Evolutionary conservation across 2,888 invertebrate genomes (phyloP).

Genomic region (Cephus runcator): DNA sequence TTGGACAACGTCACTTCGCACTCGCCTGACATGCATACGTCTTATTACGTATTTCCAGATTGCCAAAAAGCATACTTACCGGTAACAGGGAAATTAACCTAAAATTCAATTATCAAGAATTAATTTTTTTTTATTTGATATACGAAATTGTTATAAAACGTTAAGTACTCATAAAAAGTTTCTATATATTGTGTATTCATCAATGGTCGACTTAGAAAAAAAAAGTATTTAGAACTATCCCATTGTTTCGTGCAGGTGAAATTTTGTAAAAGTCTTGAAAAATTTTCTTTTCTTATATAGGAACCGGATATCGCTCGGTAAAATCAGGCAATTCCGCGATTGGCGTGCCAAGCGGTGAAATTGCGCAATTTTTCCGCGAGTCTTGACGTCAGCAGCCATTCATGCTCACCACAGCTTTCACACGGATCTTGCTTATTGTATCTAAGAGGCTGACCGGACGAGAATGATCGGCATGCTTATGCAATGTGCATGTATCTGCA

Average conservation of each 20-base stretch:
- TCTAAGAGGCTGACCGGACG: slow-evolving; percentile 31
- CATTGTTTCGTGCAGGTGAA: not conserved
- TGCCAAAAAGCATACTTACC: not conserved
- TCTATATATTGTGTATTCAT: not conserved
- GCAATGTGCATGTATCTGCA: not conserved
- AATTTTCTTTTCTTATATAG: not conserved
- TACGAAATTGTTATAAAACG: not conserved
- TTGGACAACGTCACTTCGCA: not conserved
- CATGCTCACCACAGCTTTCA: slow-evolving; percentile 58
- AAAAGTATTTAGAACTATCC: not conserved
- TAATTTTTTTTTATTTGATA: not conserved
- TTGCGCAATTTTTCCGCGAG: slow-evolving; percentile 61
- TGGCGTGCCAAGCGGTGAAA: slow-evolving; percentile 45
- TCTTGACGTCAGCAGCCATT: slow-evolving; percentile 62
- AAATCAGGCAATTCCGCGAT: slow-evolving; percentile 28
- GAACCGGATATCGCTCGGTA: not conserved
- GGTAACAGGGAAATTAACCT: not conserved
- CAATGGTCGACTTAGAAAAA: not conserved
- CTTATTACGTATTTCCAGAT: not conserved
- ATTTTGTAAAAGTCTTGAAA: not conserved
- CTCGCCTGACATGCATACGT: not conserved
- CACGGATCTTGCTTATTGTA: slow-evolving; percentile 60
- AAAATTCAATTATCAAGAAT: not conserved
- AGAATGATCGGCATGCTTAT: not conserved
- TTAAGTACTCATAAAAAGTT: not conserved